phyloP scores from a whole-genome alignment of 2,113 vertebrate genomes.

The Macroglossus sobrinus region DNA sequence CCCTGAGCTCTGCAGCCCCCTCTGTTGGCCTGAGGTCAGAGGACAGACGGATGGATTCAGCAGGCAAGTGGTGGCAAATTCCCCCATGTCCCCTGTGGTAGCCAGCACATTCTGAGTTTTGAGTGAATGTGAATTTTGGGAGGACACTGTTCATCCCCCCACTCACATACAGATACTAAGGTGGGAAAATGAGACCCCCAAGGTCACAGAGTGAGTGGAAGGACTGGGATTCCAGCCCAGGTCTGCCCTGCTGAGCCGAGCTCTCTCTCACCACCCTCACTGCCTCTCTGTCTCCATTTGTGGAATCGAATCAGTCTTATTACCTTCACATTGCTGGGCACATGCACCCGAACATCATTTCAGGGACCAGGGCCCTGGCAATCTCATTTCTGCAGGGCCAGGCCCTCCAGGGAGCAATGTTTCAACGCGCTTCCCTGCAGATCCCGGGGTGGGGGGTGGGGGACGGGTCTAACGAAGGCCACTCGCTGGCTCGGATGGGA shows the following conservation, averaged over 20 bases:
- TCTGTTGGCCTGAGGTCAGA: background rate
- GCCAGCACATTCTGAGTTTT: background rate
- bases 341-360: conserved; percentile 39
- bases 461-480: background rate
- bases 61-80: background rate
- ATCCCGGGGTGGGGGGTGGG: too few relatives aligned
- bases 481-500: background rate
- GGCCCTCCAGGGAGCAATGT: background rate
- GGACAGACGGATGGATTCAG: background rate
- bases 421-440: background rate
- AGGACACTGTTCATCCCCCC: background rate
- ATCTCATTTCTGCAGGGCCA: conserved; percentile 24
- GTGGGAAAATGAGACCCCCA: background rate
- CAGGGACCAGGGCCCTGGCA: background rate
- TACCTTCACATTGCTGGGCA: conserved; percentile 47
- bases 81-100: fast-evolving
- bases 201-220: background rate
- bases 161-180: background rate
- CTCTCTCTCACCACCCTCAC: background rate
- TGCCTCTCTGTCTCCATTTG: conserved; percentile 47
- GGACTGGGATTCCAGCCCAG: background rate
- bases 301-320: conserved; percentile 57
- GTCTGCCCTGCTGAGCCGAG: background rate
- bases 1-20: background rate
- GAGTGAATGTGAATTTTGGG: background rate